Evolutionary conservation across 2,888 invertebrate genomes (phyloP).

Genomic region (Oscheius sp.): DNA sequence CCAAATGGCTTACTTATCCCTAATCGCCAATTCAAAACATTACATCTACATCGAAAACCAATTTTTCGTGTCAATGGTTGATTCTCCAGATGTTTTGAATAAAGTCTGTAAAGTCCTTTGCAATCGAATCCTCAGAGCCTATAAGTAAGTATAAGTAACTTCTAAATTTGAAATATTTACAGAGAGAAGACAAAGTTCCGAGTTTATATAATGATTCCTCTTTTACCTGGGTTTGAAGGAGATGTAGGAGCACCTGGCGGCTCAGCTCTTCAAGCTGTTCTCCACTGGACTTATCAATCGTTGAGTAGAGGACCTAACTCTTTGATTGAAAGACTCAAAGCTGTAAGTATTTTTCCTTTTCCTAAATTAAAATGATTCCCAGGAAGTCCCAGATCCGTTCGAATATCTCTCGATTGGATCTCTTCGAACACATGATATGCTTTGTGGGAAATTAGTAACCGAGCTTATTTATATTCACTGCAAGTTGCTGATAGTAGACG

Average conservation of each 20-base stretch:
- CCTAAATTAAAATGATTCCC: neutral
- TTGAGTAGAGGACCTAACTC: slow-evolving; percentile 89
- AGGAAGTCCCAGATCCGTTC: slow-evolving; percentile 69
- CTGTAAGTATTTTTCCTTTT: too few species aligned
- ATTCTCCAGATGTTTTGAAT: slow-evolving; percentile 71
- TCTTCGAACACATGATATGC: slow-evolving; percentile 71
- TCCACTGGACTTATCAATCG: slow-evolving; percentile 96
- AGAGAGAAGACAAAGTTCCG: slow-evolving; percentile 68
- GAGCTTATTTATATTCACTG: slow-evolving; percentile 97
- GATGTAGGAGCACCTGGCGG: slow-evolving; percentile 81
- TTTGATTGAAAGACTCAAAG: slow-evolving; percentile 76
- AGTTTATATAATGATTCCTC: slow-evolving; percentile 68
- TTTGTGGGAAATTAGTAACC: slow-evolving; percentile 76
- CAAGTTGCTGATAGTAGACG: slow-evolving; percentile 92
- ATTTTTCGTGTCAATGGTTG: slow-evolving; percentile 73
- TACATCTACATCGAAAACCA: slow-evolving; percentile 86
- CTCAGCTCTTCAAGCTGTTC: slow-evolving; percentile 77
- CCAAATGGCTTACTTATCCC: slow-evolving; percentile 85
- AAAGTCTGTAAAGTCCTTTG: slow-evolving; percentile 72
- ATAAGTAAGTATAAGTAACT: slow-evolving; percentile 69
- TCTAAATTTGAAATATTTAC: slow-evolving; percentile 25
- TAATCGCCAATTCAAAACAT: slow-evolving; percentile 85
- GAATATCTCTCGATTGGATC: slow-evolving; percentile 74
- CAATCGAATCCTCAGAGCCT: slow-evolving; percentile 72
- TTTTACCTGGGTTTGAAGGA: slow-evolving; percentile 70